These are phyloP conservation scores for Chondrilla cf. caribensis DNA, from an alignment of 37 sponge, comb jelly and placozoan genomes.

Conservation along the genomic window DNA sequence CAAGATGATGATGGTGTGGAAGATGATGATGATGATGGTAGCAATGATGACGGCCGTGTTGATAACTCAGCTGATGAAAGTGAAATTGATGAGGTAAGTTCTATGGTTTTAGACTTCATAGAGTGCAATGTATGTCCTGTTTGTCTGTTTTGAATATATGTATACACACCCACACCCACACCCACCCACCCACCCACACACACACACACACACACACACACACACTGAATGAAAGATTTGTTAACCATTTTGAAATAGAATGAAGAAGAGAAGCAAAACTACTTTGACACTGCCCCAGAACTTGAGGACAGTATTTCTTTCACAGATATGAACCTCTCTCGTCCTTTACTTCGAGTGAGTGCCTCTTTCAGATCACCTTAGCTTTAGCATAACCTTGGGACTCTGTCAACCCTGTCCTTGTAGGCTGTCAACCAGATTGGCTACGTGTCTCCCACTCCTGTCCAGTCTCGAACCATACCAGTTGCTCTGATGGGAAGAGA, in stretches of 20 bases:
- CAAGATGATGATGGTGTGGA: not conserved
- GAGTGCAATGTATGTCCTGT: too few relatives aligned
- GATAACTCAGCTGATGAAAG: not conserved
- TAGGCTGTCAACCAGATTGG: slow-evolving; percentile 83
- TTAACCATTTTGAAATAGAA: too few relatives aligned
- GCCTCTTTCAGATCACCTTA: too few relatives aligned
- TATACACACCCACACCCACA: too few relatives aligned
- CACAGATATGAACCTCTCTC: slow-evolving; percentile 95
- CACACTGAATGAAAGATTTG: too few relatives aligned
- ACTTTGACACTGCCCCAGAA: slow-evolving; percentile 69
- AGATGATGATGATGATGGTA: not conserved
- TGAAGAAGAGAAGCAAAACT: slow-evolving; percentile 19
- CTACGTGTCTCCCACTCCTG: slow-evolving; percentile 90
- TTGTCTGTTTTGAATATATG: too few relatives aligned
- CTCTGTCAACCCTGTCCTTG: too few relatives aligned
- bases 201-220: too few relatives aligned
- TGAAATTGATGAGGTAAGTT: too few relatives aligned
- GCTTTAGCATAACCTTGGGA: too few relatives aligned
- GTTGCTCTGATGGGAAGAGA: slow-evolving; percentile 97
- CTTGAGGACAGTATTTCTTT: slow-evolving; percentile 57
- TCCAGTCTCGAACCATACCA: slow-evolving; percentile 93
- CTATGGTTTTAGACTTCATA: too few relatives aligned
- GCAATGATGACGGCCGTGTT: not conserved
- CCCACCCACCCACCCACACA: too few relatives aligned
- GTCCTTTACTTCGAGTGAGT: slow-evolving; percentile 85